Base-by-base conservation (phyloP, 2,797 vertebrate species). In the Diglossa cyanea region DNA sequence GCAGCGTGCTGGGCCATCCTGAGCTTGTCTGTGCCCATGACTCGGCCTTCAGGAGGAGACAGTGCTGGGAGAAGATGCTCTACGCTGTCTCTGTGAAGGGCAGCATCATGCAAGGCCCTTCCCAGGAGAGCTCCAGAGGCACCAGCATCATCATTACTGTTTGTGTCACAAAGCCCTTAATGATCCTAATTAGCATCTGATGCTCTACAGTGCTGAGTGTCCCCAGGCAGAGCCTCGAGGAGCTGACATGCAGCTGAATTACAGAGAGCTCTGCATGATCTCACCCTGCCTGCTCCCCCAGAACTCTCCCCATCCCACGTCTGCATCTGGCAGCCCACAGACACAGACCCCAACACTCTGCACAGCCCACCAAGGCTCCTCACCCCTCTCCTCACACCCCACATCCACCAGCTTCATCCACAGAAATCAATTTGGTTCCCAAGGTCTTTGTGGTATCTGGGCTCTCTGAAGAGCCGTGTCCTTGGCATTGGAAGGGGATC, bases 11-110 rank as follows among this genome's bases (percentile, higher is more conserved):
- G 62, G 37, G 26, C 9, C 87, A 67, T 31, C 63, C 62, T 63
- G 75, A 83, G 40, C 48, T 24, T 44, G 11, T 25, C 14, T 35
- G 18, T 37, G 67, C 63, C 51, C 30, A 0, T 44, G 40, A 13
- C 47, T 81, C 0, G 1, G 30, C 35, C 26, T 39, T 68, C 42
- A 55, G 65, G 45, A 68, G 67, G 55, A 58, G 61, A 3, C 35
- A 63, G 62, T 0, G 0, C 53, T 1, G 6, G 57, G 26, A 53
- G 21, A 2, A 2, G 62, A 10, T 0, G 57, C 44, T 13, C 8
- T 10, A 2, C 35, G 1, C 35, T 6, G n/a, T n/a, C 42, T 70
- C 47, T 54, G 25, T 51, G 62, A 86, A 90, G 57, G 54, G 58
- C 6, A 8, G 39, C 66, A 58, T 9, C 28, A 1, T 1, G 1